Evolutionary conservation across 2,113 vertebrate genomes (phyloP).

Genomic region (Tupaia tana): DNA sequence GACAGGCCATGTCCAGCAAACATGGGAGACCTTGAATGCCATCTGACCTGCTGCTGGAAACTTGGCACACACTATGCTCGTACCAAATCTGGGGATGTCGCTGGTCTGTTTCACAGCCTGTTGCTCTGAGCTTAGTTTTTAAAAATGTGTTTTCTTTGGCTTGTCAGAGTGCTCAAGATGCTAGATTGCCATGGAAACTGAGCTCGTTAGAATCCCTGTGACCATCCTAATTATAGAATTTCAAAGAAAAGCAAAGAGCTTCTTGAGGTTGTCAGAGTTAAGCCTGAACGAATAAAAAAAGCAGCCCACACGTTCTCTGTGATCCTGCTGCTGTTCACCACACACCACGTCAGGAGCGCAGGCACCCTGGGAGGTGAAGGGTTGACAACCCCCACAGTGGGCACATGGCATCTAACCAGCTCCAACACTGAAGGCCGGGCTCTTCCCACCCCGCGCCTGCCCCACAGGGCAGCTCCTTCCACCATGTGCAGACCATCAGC

Average conservation of each 20-base stretch:
- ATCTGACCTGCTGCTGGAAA: fast-evolving
- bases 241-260: conserved; percentile 6
- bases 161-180: conserved; percentile 51
- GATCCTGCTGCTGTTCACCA: neutral
- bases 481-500: fast-evolving
- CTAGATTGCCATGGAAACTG: conserved; percentile 80
- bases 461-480: too few species aligned
- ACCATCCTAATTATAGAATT: conserved; percentile 79
- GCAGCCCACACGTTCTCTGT: neutral
- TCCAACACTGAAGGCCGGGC: neutral
- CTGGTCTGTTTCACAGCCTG: neutral
- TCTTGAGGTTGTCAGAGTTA: conserved; percentile 2
- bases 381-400: fast-evolving
- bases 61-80: fast-evolving
- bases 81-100: neutral
- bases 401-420: neutral
- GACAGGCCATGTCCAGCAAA: fast-evolving
- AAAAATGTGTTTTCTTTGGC: conserved; percentile 43
- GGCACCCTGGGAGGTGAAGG: neutral
- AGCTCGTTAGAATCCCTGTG: conserved; percentile 62
- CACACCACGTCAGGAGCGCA: fast-evolving
- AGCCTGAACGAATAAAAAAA: neutral
- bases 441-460: neutral
- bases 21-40: neutral
- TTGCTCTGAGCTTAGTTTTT: conserved; percentile 25